Percentiles rank a stretch among this genome's conserved stretches.
Evolutionary conservation across 2,888 invertebrate genomes (phyloP).

Genomic region (Itoplectis maculator): DNA sequence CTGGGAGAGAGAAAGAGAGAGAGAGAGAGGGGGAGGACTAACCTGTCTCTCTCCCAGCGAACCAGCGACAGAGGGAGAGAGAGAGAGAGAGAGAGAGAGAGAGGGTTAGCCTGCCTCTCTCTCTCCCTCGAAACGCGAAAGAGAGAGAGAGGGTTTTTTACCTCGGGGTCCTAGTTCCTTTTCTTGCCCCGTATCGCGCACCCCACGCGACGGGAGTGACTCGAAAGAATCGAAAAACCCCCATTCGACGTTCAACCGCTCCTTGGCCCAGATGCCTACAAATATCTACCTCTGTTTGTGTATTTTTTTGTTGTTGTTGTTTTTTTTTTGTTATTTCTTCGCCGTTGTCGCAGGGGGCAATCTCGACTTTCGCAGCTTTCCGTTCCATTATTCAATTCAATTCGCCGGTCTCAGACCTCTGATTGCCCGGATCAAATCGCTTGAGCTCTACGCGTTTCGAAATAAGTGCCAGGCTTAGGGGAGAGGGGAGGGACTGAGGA

Average conservation of each 20-base stretch:
- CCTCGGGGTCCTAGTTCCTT: slow-evolving; percentile 64
- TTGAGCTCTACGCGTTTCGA: not conserved
- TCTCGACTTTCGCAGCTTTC: slow-evolving; percentile 32
- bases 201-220: slow-evolving; percentile 41
- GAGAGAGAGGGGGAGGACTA: no score
- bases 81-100: no score
- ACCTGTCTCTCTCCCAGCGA: not conserved
- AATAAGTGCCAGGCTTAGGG: not conserved
- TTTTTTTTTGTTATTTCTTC: slow-evolving; percentile 23
- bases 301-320: slow-evolving; percentile 14
- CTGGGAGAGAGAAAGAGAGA: no score
- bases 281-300: slow-evolving; percentile 29
- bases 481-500: no score
- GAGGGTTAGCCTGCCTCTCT: not conserved
- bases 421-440: slow-evolving; percentile 19
- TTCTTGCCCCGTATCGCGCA: slow-evolving; percentile 27
- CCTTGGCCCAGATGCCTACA: slow-evolving; percentile 37
- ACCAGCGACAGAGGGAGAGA: no score
- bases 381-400: slow-evolving; percentile 31
- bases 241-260: slow-evolving; percentile 38
- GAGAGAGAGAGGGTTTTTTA: not conserved
- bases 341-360: slow-evolving; percentile 25
- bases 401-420: not conserved
- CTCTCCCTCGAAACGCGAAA: slow-evolving; percentile 2
- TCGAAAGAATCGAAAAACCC: slow-evolving; percentile 48